A percentile compares a stretch with the other conserved stretches of the same genome.
Conservation (phyloP, 2,113 vertebrate genomes). For the Orcinus orca region DNA sequence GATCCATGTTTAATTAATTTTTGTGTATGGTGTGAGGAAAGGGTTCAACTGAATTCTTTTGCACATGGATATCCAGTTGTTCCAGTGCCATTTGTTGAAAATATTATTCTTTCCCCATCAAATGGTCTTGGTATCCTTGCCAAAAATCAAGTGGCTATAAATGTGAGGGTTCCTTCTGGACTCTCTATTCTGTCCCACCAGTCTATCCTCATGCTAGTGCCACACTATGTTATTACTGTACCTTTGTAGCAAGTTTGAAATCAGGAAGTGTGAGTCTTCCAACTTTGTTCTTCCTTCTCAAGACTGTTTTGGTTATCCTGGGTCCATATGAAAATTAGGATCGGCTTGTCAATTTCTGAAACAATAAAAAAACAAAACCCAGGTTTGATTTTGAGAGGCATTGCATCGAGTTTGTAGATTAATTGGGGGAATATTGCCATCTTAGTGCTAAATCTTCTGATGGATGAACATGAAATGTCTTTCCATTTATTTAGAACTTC, state of each 20-base stretch:
- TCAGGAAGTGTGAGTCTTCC: neutral
- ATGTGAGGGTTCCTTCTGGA: neutral
- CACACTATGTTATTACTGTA: neutral
- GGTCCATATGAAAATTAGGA: neutral
- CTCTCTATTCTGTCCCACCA: too few species aligned
- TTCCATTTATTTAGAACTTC: neutral
- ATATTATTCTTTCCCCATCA: neutral
- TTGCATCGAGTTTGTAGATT: neutral
- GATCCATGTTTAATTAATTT: neutral
- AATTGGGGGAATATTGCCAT: neutral
- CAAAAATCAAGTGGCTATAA: neutral
- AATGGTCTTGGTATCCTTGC: neutral
- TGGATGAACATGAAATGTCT: neutral
- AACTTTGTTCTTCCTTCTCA: neutral
- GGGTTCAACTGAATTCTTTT: too few species aligned
- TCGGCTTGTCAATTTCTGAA: neutral
- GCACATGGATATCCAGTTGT: too few species aligned
- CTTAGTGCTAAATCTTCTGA: neutral
- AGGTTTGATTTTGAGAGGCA: neutral
- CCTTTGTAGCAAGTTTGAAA: neutral
- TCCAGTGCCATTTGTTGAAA: rapidly evolving
- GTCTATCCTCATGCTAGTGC: neutral
- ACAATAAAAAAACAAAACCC: neutral
- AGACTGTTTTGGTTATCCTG: neutral
- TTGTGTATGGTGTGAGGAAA: too few species aligned